Evolutionary conservation across 2,888 invertebrate species (phyloP).

Genomic region (Melanotus villosus): DNA sequence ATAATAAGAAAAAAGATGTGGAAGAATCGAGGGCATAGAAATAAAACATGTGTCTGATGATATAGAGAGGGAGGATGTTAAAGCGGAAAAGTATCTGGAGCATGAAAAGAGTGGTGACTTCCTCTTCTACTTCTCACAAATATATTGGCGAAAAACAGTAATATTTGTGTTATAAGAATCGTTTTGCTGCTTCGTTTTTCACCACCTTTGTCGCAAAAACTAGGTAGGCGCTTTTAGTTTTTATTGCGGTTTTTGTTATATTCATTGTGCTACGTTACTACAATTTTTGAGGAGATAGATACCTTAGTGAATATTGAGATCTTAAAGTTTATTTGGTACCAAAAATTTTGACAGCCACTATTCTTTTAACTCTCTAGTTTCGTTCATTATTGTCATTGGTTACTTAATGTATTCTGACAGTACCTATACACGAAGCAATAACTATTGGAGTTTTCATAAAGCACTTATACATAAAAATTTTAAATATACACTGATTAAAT

Average conservation of each 20-base stretch:
- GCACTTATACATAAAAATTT: too few relatives aligned
- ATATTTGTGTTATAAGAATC: slow-evolving; percentile 42
- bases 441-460: too few relatives aligned
- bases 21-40: slow-evolving; percentile 56
- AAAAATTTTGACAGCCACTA: too few relatives aligned
- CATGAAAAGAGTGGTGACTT: slow-evolving; percentile 57
- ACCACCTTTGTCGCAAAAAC: slow-evolving; percentile 18
- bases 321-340: too few relatives aligned
- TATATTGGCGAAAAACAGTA: slow-evolving; percentile 45
- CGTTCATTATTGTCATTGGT: too few relatives aligned
- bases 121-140: slow-evolving; percentile 47
- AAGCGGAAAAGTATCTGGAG: slow-evolving; percentile 56
- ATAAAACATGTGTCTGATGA: slow-evolving; percentile 64
- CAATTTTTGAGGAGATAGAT: slow-evolving; percentile 12
- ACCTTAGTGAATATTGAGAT: too few relatives aligned
- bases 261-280: not conserved
- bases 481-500: too few relatives aligned
- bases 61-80: slow-evolving; percentile 58
- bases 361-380: too few relatives aligned
- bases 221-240: not conserved
- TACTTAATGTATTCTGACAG: too few relatives aligned
- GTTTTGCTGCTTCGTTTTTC: slow-evolving; percentile 34
- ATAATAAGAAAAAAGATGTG: slow-evolving; percentile 57
- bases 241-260: not conserved
- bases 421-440: too few relatives aligned